These are phyloP conservation scores for Epirrhoe alternata DNA, from an alignment of 2,888 invertebrate genomes.

Conservation along the genomic window DNA sequence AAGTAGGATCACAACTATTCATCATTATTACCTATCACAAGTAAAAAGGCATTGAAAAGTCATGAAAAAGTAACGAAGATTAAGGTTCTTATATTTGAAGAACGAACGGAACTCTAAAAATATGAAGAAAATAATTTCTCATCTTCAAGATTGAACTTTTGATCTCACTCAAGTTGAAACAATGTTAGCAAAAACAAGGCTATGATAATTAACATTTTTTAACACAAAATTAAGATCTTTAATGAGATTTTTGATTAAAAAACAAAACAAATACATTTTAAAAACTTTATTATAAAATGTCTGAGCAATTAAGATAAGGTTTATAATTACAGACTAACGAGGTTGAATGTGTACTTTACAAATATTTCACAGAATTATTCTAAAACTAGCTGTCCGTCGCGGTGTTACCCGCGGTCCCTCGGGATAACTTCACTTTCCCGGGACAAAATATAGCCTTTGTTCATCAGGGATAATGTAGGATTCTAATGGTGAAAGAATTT, in stretches of 20 bases:
- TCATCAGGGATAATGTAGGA: too few species aligned
- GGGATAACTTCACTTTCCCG: too few species aligned
- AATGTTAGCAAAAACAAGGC: slow-evolving; percentile 1
- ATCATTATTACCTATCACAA: too few species aligned
- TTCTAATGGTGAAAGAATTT: too few species aligned
- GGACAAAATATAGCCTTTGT: too few species aligned
- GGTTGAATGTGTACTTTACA: background rate
- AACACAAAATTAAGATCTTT: background rate
- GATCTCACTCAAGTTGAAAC: background rate
- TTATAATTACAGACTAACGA: background rate
- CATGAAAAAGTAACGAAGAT: too few species aligned
- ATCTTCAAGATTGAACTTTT: background rate
- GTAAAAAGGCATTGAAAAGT: too few species aligned
- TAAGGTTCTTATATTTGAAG: background rate
- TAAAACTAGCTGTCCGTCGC: too few species aligned
- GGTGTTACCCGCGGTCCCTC: too few species aligned
- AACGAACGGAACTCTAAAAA: background rate
- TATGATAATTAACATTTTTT: background rate
- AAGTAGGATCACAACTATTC: too few species aligned
- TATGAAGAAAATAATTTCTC: background rate
- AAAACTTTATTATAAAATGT: background rate
- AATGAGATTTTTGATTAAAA: background rate
- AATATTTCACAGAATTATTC: background rate
- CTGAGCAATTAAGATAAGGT: background rate
- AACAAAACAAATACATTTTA: background rate